Evolutionary conservation across 2,113 vertebrate genomes (phyloP), one percentile per base, ranked within the genome.

Genomic region (Brachyhypopomus gauderio): DNA sequence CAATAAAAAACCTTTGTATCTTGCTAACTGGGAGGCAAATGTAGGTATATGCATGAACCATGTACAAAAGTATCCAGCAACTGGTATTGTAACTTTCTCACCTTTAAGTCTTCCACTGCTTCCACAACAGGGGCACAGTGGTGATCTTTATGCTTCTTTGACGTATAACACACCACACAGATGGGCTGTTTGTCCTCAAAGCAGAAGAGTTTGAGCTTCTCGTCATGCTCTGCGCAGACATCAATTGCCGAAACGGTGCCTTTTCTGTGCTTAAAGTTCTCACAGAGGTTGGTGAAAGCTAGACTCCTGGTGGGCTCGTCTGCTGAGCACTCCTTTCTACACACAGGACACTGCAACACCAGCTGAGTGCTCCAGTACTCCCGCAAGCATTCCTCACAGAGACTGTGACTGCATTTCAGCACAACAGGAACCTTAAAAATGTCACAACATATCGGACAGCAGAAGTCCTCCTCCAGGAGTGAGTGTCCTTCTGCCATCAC

Each of bases 191-290:
- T 38, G 63, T 86, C 85, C 3, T 78, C 76, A 48, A 69, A 38
- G 67, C 82, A 86, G 71, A 86, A 86, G 56, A 78, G 75, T 48
- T 83, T 85, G 25, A 85, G 48, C 7, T 27, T 76, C 59, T 84
- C 75, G 0, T 52, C 60, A 20, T 83, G 82, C 30, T 74, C 30
- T 1, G 25, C 59, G 64, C 85, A 83, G 7, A 75, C 5, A 0
- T 75, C 71, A 45, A 30, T 19, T 27, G 66, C 16, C 9, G 23
- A 22, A 34, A 20, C 41, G 1, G 52, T 7, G 22, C 6, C 5
- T 36, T 75, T 34, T 71, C 58, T 63, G 0, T 11, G 63, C 48
- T 62, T 69, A 73, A 58, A 69, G 84, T 73, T 23, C 72, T 82
- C 75, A 22, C 80, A 82, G 58, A 85, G 84, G 2, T 30, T 62